Evolutionary conservation across 2,797 vertebrate species (phyloP).

Genomic region (Podarcis lilfordi): DNA sequence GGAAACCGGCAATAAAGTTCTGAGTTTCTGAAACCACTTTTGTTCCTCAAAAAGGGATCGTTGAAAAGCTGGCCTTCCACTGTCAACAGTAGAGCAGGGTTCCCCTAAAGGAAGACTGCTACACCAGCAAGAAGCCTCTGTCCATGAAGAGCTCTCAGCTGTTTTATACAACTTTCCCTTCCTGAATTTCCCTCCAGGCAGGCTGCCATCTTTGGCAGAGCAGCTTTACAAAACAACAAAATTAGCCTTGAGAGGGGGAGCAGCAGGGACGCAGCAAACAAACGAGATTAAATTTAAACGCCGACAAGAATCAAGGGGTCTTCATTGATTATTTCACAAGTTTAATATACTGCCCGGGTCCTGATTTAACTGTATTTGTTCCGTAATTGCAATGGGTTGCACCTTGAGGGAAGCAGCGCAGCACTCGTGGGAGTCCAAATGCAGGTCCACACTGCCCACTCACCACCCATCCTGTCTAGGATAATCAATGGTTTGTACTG

Average conservation of each 20-base stretch:
- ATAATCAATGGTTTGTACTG: neutral
- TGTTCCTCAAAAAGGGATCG: neutral
- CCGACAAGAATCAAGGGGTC: neutral
- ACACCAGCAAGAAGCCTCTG: neutral
- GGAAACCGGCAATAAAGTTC: neutral
- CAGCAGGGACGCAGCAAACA: constrained; percentile 6
- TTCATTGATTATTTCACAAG: constrained; percentile 4
- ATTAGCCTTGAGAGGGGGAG: neutral
- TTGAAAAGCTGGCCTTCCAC: neutral
- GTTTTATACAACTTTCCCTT: neutral
- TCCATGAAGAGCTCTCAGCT: neutral
- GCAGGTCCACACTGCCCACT: neutral
- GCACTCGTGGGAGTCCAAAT: neutral
- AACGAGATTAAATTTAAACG: constrained; percentile 11
- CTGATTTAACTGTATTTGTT: constrained; percentile 1
- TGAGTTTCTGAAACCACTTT: neutral
- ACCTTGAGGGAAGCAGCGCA: neutral
- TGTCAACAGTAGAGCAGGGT: neutral
- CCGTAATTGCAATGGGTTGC: neutral
- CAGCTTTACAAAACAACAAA: neutral
- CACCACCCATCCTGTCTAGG: no score
- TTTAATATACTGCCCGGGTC: neutral
- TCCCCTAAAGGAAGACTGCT: neutral
- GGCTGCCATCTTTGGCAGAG: neutral
- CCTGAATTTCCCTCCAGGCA: neutral